Conservation (phyloP, 2,113 vertebrate genomes). For the Indicator indicator region DNA sequence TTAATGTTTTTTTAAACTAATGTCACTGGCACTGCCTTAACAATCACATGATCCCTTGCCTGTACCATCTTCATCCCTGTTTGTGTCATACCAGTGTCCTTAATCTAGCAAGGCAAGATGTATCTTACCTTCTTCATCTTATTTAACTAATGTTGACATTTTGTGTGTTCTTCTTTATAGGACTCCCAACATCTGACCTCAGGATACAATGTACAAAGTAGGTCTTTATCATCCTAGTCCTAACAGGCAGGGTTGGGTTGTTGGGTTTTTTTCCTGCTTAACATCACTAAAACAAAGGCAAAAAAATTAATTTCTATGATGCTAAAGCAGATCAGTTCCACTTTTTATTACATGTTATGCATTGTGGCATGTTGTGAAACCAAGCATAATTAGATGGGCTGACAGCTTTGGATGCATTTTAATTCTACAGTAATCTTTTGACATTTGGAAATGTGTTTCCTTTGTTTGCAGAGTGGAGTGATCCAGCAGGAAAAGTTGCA, state of each 20-base stretch:
- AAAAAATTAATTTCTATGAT: constrained; percentile 53
- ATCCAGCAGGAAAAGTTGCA: constrained; percentile 86
- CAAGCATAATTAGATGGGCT: constrained; percentile 57
- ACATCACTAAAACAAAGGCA: constrained; percentile 46
- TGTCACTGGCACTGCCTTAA: background rate
- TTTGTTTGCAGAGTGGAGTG: constrained; percentile 91
- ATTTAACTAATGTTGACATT: constrained; percentile 70
- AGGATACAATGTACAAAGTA: constrained; percentile 94
- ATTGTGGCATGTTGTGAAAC: constrained; percentile 62
- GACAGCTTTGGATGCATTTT: constrained; percentile 52
- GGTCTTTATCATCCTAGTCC: constrained; percentile 71
- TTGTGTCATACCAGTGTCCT: background rate
- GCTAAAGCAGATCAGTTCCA: constrained; percentile 28
- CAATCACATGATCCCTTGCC: background rate
- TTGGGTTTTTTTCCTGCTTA: background rate
- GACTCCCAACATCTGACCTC: constrained; percentile 92
- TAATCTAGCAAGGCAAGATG: background rate
- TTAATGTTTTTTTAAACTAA: constrained; percentile 1
- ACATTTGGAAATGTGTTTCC: constrained; percentile 66
- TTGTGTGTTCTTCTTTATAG: constrained; percentile 80
- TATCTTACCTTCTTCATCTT: constrained; percentile 6
- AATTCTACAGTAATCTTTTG: constrained; percentile 65
- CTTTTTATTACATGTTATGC: constrained; percentile 56
- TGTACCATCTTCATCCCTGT: background rate
- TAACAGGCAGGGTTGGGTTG: constrained; percentile 16